phyloP scores from a whole-genome alignment of 2,113 vertebrate species.

The Gorsachius goisagi region DNA sequence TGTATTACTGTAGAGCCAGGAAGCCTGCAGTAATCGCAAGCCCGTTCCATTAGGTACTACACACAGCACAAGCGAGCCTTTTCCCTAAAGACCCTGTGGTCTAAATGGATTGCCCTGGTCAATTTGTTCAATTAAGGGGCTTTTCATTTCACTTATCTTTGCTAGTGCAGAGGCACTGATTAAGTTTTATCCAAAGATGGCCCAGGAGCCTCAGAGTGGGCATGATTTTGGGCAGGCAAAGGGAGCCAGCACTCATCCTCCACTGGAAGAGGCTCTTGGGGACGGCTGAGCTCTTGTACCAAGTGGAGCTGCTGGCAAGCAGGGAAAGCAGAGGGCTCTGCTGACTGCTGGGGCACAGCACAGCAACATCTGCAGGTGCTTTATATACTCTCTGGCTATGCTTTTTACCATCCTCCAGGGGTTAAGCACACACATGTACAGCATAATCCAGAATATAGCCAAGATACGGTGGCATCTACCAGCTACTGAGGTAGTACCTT shows the following conservation, averaged over 20 bases:
- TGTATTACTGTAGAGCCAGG: not conserved
- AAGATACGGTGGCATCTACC: not conserved
- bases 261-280: not conserved
- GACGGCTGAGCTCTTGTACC: not conserved
- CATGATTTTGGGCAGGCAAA: not conserved
- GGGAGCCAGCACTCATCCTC: not conserved
- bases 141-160: not conserved
- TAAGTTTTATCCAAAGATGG: not conserved
- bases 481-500: not conserved
- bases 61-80: not conserved
- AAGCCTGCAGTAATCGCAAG: not conserved
- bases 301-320: not conserved
- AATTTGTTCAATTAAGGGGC: not conserved
- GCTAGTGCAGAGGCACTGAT: not conserved
- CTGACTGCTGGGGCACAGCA: not conserved
- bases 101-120: not conserved
- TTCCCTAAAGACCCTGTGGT: not conserved
- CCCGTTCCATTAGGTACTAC: not conserved
- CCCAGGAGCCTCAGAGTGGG: not conserved
- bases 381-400: not conserved
- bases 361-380: not conserved
- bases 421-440: not conserved
- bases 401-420: not conserved
- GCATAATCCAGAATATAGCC: not conserved
- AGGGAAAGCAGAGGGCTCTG: not conserved